Percentiles rank a stretch among this genome's conserved stretches.
phyloP scores from a whole-genome alignment of 1,140 invertebrate genomes.

The Apolygus lucorum region DNA sequence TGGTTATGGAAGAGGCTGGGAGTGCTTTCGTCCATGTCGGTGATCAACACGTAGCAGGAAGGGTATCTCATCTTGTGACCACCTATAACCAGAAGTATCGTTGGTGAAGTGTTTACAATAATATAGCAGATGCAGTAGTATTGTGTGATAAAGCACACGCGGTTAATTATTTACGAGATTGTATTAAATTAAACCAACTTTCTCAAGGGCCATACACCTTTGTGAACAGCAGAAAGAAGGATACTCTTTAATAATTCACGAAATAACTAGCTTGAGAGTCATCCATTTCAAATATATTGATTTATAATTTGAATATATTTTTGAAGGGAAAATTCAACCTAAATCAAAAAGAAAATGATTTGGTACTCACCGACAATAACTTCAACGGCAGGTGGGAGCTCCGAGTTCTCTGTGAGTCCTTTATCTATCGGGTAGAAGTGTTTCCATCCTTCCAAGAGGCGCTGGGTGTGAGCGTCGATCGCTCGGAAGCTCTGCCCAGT shows the following conservation, averaged over 20 bases:
- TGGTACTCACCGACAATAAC: constrained; percentile 52
- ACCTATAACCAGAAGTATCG: constrained; percentile 47
- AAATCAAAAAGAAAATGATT: neutral
- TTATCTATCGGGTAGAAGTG: constrained; percentile 76
- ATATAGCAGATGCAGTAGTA: too few species aligned
- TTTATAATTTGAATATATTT: too few species aligned
- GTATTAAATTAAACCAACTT: too few species aligned
- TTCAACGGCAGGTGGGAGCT: constrained; percentile 59
- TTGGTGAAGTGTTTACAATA: neutral
- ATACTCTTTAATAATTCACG: too few species aligned
- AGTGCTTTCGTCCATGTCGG: constrained; percentile 67
- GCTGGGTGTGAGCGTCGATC: constrained; percentile 59
- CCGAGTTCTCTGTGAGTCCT: constrained; percentile 36
- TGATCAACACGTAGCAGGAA: constrained; percentile 82
- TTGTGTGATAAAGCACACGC: too few species aligned
- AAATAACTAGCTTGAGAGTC: too few species aligned
- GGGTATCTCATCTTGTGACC: constrained; percentile 91
- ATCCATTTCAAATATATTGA: too few species aligned
- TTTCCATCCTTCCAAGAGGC: constrained; percentile 85
- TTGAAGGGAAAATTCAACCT: too few species aligned
- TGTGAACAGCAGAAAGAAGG: too few species aligned
- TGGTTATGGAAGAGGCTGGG: constrained; percentile 28
- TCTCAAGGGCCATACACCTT: too few species aligned
- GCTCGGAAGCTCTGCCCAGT: constrained; percentile 76
- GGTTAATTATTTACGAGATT: too few species aligned